A percentile compares a stretch with the other conserved stretches of the same genome.
These are phyloP conservation scores for Epirrhoe alternata DNA, from an alignment of 2,888 invertebrate species.

Conservation along the genomic window DNA sequence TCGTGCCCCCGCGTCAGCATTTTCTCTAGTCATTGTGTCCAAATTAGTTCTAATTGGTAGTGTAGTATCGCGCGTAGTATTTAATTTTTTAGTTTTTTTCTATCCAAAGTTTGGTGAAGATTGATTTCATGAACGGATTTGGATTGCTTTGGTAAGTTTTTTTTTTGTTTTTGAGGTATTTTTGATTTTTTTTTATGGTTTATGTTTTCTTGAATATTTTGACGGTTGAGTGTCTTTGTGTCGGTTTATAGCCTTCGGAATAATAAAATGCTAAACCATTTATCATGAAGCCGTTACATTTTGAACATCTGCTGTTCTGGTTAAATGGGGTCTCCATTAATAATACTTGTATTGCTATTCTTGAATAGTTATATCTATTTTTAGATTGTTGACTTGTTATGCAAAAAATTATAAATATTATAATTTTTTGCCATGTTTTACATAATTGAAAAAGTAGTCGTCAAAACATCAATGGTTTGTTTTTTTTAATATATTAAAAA, in stretches of 20 bases:
- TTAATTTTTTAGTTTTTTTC: constrained; percentile 56
- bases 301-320: constrained; percentile 43
- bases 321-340: constrained; percentile 31
- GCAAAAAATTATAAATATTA: constrained; percentile 13
- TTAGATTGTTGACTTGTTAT: constrained; percentile 9
- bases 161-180: constrained; percentile 20
- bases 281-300: constrained; percentile 37
- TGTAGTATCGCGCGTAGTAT: constrained; percentile 55
- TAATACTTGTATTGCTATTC: constrained; percentile 22
- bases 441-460: neutral
- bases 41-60: constrained; percentile 61
- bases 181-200: constrained; percentile 31
- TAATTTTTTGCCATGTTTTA: constrained; percentile 1
- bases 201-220: constrained; percentile 14
- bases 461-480: neutral
- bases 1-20: constrained; percentile 70
- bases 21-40: constrained; percentile 83
- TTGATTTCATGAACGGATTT: constrained; percentile 81
- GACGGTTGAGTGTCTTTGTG: constrained; percentile 30
- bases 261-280: constrained; percentile 39
- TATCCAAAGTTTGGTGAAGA: constrained; percentile 58
- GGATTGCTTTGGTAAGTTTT: constrained; percentile 80
- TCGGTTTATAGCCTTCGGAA: constrained; percentile 25
- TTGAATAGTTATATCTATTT: constrained; percentile 20
- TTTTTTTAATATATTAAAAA: neutral